Conservation (phyloP, 1,140 invertebrate genomes). For the Caenorhabditis remanei region DNA sequence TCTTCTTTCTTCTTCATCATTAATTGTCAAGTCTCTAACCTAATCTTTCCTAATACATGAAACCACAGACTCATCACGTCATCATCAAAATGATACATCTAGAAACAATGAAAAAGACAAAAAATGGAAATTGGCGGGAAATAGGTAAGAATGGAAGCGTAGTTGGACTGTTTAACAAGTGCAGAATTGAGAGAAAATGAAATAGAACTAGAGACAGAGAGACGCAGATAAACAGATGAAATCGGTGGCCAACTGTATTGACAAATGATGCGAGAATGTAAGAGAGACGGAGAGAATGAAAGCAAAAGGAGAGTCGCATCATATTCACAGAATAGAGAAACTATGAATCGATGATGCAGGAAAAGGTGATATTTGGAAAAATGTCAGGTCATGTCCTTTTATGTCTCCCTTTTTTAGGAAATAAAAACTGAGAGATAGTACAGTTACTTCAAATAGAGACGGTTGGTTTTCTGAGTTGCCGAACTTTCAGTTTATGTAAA, state of each 20-base stretch:
- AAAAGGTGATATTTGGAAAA: too few relatives aligned
- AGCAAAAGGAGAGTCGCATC: neutral
- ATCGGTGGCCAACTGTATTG: constrained; percentile 28
- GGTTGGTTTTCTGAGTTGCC: too few relatives aligned
- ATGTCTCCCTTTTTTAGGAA: too few relatives aligned
- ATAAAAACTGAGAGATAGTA: too few relatives aligned
- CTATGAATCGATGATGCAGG: too few relatives aligned
- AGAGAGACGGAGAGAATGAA: neutral
- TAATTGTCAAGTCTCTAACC: too few relatives aligned
- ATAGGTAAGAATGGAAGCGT: constrained; percentile 34
- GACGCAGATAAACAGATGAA: neutral
- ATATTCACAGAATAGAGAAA: neutral
- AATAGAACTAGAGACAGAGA: neutral
- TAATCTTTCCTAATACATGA: too few relatives aligned
- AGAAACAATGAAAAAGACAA: neutral
- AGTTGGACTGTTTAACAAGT: constrained; percentile 45
- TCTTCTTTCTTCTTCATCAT: too few relatives aligned
- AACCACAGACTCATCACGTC: neutral
- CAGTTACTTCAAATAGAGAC: too few relatives aligned
- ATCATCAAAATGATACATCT: neutral
- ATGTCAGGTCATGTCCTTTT: too few relatives aligned
- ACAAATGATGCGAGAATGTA: constrained; percentile 44
- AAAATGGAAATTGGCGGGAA: neutral
- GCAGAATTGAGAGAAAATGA: neutral
- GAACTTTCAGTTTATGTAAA: too few relatives aligned